Conservation (phyloP, 2,797 vertebrate genomes). For the Falco naumanni region DNA sequence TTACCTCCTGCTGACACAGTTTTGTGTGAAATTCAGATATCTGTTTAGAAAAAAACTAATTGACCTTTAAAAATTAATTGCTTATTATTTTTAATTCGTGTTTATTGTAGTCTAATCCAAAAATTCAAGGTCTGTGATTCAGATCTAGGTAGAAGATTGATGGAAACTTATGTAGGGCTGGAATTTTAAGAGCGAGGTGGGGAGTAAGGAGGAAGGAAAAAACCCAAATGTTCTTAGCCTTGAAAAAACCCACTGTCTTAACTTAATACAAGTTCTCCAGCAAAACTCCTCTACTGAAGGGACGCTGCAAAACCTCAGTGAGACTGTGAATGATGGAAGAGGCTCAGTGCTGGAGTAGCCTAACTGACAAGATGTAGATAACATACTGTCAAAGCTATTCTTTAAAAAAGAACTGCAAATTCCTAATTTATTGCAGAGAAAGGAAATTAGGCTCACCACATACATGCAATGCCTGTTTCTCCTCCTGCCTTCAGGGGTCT, state of each 20-base stretch:
- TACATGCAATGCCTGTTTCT: neutral
- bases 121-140: neutral
- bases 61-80: slow-evolving; percentile 31
- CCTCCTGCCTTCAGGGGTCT: neutral
- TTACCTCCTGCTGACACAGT: neutral
- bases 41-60: neutral
- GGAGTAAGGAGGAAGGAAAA: neutral
- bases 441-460: neutral
- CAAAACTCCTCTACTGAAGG: neutral
- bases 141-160: neutral
- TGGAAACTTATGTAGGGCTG: neutral
- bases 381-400: neutral
- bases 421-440: neutral
- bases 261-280: neutral
- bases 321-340: neutral
- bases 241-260: neutral
- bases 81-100: slow-evolving; percentile 7
- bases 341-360: neutral
- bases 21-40: neutral
- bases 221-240: neutral
- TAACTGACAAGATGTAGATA: neutral
- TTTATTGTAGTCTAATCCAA: neutral
- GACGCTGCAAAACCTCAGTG: neutral
- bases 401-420: neutral
- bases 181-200: neutral